Conservation (phyloP, 1,140 invertebrate species). For the Macrocentrus cingulum region DNA sequence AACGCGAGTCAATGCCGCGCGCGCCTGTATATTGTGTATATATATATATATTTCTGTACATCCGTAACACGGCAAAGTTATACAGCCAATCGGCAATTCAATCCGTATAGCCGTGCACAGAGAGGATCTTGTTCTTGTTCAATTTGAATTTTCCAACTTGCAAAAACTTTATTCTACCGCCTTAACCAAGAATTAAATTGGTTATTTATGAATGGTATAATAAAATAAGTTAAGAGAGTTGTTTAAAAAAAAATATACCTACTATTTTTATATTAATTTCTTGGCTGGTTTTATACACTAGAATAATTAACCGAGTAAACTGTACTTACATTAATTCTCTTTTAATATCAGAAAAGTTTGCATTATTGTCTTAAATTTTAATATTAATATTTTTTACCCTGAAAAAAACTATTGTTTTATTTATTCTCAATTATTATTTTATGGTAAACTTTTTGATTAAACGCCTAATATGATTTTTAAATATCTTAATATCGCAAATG, state of each 20-base stretch:
- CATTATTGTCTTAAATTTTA: too few relatives aligned
- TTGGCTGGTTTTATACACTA: not conserved
- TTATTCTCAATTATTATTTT: too few relatives aligned
- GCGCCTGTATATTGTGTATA: not conserved
- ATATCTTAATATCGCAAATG: too few relatives aligned
- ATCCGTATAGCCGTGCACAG: constrained; percentile 6
- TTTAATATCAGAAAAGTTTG: too few relatives aligned
- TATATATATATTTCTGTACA: constrained; percentile 6
- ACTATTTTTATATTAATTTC: too few relatives aligned
- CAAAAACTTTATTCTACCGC: not conserved
- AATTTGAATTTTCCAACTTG: constrained; percentile 3
- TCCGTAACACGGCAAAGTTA: constrained; percentile 21
- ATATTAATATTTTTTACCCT: too few relatives aligned
- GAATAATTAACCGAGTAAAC: too few relatives aligned
- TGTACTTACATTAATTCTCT: too few relatives aligned
- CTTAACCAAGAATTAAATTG: not conserved
- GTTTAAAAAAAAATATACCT: not conserved
- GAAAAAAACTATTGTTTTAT: too few relatives aligned
- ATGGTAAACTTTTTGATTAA: too few relatives aligned
- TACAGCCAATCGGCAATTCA: constrained; percentile 24
- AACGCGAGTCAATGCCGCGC: not conserved
- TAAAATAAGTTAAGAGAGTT: constrained; percentile 2
- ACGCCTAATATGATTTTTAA: too few relatives aligned
- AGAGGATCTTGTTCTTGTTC: constrained; percentile 13
- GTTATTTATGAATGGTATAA: not conserved